Evolutionary conservation across 2,888 invertebrate species (phyloP).

Genomic region (Pammene fasciana): DNA sequence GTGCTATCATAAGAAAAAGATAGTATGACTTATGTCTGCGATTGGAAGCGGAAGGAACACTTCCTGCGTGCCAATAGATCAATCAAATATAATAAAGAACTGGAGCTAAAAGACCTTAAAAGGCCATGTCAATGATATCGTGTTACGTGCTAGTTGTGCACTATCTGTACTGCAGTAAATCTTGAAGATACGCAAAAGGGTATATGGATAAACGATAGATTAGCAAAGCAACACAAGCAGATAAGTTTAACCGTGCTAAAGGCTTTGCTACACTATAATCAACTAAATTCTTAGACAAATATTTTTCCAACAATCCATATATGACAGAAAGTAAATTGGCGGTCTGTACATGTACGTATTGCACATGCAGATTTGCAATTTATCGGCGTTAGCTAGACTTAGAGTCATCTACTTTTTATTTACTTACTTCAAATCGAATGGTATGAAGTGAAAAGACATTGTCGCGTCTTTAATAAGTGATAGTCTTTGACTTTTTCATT

Average conservation of each 20-base stretch:
- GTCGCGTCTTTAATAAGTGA: background rate
- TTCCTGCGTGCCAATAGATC: conserved; percentile 14
- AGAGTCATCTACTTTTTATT: too few relatives aligned
- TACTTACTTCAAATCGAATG: background rate
- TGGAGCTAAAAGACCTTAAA: conserved; percentile 11
- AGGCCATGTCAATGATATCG: conserved; percentile 19
- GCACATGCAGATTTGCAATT: too few relatives aligned
- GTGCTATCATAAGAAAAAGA: background rate
- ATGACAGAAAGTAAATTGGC: background rate
- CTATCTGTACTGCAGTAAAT: conserved; percentile 18
- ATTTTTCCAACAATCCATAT: background rate
- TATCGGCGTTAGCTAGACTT: too few relatives aligned
- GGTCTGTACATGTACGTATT: background rate
- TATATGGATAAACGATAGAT: conserved; percentile 12
- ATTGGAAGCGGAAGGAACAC: conserved; percentile 33
- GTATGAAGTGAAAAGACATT: background rate
- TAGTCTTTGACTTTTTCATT: conserved; percentile 25
- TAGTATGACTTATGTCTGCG: conserved; percentile 3
- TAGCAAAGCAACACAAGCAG: background rate
- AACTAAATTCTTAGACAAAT: background rate
- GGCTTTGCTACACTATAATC: background rate
- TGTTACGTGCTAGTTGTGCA: background rate
- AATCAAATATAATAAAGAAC: conserved; percentile 2
- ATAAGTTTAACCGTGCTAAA: background rate
- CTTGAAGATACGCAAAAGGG: conserved; percentile 10